Evolutionary conservation across 1,140 invertebrate species (phyloP), one percentile per base, ranked within the genome.

Genomic region (Helicoverpa armigera): DNA sequence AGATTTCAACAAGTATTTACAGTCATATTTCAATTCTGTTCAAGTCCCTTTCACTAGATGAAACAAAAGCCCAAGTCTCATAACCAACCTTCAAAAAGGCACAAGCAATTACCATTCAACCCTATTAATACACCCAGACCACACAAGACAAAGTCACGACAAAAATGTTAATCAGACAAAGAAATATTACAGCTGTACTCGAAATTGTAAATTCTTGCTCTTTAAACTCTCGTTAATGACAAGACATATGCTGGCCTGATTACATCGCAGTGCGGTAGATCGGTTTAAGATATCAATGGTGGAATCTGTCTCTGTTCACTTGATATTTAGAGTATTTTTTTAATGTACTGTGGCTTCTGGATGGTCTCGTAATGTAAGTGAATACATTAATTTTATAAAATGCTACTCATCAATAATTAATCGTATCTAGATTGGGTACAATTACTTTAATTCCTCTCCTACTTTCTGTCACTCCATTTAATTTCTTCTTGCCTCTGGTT

Each of bases 191-290:
- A 35, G 53, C 16, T 53, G 67, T 23, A 53, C 67, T 70, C 23
- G 11, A 70, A 70, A 70, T 53, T 53, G 67, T 70, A 53, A 18
- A 53, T 48, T 70, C 67, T 70, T 70, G 48, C 18, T 75, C 35
- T 43, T 75, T 74, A 74, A 75, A 75, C 35, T 75, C 56, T 75
- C 58, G 43, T 75, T 61, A 75, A 75, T 75, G 73, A 18, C 43
- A 75, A 50, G 58, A 63, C 73, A 61, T 16, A 61, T 58, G 35
- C 12, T 53, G 50, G 4, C 31, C 58, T 61, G 73, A 75, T 75
- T 51, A 61, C 18, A 75, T 75, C 73, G 12, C 35, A 29, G 10
- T 5, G 73, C 73, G 73, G 73, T 13, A 75, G 73, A 75, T 75
- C 73, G 43, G n/a, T 60, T 75, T 14, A 58, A 29, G 73, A 75